phyloP scores from a whole-genome alignment of 2,113 vertebrate genomes.

The Zonotrichia leucophrys region DNA sequence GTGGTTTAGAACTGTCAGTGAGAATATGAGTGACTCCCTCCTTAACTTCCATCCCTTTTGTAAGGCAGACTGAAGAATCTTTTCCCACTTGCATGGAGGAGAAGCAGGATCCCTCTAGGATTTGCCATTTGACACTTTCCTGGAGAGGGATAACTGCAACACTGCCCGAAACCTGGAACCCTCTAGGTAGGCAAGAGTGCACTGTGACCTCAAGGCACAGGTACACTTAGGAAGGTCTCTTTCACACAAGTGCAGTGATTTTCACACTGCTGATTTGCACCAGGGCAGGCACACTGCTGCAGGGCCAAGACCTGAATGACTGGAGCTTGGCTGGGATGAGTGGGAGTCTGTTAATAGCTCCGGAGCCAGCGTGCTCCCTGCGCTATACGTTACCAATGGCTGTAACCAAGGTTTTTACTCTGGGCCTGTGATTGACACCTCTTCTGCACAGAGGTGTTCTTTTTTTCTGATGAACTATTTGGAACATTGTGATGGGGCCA shows the following conservation, averaged over 20 bases:
- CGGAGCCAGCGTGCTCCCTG: not conserved
- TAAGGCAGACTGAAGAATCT: not conserved
- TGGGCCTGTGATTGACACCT: not conserved
- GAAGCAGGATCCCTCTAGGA: not conserved
- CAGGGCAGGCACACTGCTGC: not conserved
- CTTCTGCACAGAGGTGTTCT: not conserved
- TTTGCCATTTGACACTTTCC: not conserved
- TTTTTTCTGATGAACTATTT: not conserved
- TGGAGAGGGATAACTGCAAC: not conserved
- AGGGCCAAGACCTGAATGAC: conserved; percentile 4
- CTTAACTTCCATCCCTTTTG: not conserved
- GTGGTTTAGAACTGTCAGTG: not conserved
- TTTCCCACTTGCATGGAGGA: not conserved
- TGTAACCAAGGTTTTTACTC: not conserved
- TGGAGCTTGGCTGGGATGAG: not conserved
- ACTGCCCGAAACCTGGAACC: not conserved
- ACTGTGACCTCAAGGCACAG: not conserved
- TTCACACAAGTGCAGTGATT: not conserved
- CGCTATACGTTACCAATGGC: not conserved
- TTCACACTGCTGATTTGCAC: not conserved
- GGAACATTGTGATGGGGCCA: not conserved
- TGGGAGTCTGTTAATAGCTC: not conserved
- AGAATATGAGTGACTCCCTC: not conserved
- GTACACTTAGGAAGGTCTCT: not conserved
- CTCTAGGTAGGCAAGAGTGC: not conserved